Percentiles rank a stretch among this genome's conserved stretches.
Evolutionary conservation across 2,797 vertebrate genomes (phyloP).

Genomic region (Xenentodon cancila): DNA sequence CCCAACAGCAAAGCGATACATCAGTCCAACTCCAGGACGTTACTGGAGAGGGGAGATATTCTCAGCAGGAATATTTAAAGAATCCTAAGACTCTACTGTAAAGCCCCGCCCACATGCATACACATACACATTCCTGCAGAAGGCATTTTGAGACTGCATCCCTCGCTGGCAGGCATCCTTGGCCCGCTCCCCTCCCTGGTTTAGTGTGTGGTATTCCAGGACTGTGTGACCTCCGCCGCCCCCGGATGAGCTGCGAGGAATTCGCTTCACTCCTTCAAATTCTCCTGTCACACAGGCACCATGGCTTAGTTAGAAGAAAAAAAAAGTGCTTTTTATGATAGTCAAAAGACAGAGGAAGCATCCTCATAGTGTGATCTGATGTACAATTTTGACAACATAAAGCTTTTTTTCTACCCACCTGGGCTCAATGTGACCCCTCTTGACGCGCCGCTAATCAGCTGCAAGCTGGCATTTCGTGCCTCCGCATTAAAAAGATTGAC

Average conservation of each 20-base stretch:
- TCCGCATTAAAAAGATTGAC: slow-evolving; percentile 40
- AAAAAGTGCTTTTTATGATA: background rate
- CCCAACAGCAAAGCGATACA: slow-evolving; percentile 23
- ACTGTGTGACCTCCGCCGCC: slow-evolving; percentile 20
- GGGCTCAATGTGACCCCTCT: slow-evolving; percentile 23
- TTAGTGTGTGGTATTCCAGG: slow-evolving; percentile 43
- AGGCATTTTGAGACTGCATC: slow-evolving; percentile 46
- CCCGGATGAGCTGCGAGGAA: slow-evolving; percentile 23
- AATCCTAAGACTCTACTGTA: slow-evolving; percentile 43
- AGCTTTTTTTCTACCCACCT: background rate
- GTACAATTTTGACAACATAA: background rate
- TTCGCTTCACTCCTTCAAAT: slow-evolving; percentile 38
- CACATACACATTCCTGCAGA: slow-evolving; percentile 34
- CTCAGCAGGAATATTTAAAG: slow-evolving; percentile 42
- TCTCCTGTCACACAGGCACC: slow-evolving; percentile 6
- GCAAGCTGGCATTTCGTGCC: slow-evolving; percentile 29
- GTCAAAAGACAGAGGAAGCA: background rate
- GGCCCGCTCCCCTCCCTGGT: slow-evolving; percentile 25
- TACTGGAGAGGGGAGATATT: slow-evolving; percentile 38
- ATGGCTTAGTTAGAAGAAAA: background rate
- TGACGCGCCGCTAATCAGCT: slow-evolving; percentile 8
- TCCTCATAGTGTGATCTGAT: fast-evolving
- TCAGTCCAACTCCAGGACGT: slow-evolving; percentile 4
- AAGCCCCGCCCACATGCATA: background rate
- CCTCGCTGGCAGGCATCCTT: slow-evolving; percentile 35